Evolutionary conservation across 2,113 vertebrate species (phyloP).

Genomic region (Columbina picui): DNA sequence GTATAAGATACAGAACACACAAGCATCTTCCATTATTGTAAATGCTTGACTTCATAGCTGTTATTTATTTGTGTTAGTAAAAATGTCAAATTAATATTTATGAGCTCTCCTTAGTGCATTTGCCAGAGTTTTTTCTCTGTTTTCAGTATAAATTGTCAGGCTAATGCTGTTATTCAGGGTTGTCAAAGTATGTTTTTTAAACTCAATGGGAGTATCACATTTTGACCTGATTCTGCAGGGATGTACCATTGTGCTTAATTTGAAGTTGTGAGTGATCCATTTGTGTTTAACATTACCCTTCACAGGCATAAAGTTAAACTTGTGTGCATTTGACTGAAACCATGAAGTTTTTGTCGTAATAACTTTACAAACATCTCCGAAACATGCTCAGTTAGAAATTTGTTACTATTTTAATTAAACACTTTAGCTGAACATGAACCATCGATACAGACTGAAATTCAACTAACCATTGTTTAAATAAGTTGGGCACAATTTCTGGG

Average conservation of each 20-base stretch:
- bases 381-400: neutral
- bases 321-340: neutral
- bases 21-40: neutral
- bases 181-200: neutral
- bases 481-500: neutral
- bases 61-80: neutral
- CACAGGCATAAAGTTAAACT: neutral
- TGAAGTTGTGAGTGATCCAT: neutral
- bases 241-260: neutral
- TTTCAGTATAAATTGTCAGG: neutral
- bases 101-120: neutral
- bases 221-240: neutral
- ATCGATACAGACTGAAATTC: neutral
- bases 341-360: neutral
- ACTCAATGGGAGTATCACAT: neutral
- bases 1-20: neutral
- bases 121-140: neutral
- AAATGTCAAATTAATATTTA: conserved; percentile 49
- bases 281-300: neutral
- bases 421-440: neutral
- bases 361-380: neutral
- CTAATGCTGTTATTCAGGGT: neutral
- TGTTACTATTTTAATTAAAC: neutral
- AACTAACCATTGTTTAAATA: neutral
- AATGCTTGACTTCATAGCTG: conserved; percentile 6